These are phyloP conservation scores for Urocolius indicus DNA, from an alignment of 2,113 vertebrate genomes.

Conservation along the genomic window DNA sequence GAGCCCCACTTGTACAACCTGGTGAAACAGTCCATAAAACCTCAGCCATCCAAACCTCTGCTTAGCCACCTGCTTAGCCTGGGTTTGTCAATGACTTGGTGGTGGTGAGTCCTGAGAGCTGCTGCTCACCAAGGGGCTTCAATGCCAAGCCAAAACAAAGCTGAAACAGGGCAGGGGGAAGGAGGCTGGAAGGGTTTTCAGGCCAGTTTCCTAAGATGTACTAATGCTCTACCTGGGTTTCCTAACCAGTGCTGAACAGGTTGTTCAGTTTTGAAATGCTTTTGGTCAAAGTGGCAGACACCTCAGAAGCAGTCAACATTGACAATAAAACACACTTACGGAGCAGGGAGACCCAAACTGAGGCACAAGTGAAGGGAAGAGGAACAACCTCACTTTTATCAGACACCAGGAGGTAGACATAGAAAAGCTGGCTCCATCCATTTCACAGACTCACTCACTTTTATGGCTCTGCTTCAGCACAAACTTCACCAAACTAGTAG, in stretches of 20 bases:
- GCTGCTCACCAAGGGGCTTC: neutral
- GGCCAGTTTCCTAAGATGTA: neutral
- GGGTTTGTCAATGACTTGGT: accelerated
- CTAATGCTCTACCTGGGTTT: neutral
- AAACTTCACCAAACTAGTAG: neutral
- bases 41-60: neutral
- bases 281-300: neutral
- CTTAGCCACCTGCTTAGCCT: neutral
- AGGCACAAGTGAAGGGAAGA: neutral
- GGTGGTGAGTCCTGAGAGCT: neutral
- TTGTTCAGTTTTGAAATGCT: neutral
- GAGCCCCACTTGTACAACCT: neutral
- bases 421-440: neutral
- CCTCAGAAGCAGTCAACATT: neutral
- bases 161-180: neutral
- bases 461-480: neutral
- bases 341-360: neutral
- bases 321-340: neutral
- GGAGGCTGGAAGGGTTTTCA: neutral
- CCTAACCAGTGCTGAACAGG: neutral
- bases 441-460: neutral
- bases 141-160: neutral
- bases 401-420: neutral
- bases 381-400: neutral
- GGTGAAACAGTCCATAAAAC: neutral